These are phyloP conservation scores for Lophotriccus pileatus DNA, from an alignment of 2,797 vertebrate species.

Conservation along the genomic window DNA sequence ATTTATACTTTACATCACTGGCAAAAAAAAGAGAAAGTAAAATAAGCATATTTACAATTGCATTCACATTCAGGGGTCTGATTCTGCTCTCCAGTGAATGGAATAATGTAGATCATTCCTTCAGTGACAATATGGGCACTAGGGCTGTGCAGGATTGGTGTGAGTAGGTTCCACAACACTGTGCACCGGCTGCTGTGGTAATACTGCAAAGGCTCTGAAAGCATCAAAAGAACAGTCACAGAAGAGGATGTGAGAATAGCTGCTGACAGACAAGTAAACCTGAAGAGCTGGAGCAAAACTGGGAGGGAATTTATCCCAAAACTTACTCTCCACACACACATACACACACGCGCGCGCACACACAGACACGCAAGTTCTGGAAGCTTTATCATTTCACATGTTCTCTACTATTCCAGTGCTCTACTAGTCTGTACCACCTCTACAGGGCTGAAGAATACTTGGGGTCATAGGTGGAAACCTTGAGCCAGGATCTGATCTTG, in stretches of 20 bases:
- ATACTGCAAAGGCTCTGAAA: neutral
- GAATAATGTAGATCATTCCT: neutral
- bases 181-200: neutral
- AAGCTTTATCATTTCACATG: neutral
- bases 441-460: neutral
- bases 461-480: neutral
- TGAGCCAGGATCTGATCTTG: neutral
- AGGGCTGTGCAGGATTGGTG: neutral
- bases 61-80: neutral
- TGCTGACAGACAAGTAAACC: neutral
- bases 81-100: neutral
- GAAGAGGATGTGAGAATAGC: neutral
- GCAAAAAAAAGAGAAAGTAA: neutral
- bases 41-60: neutral
- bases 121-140: neutral
- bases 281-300: neutral
- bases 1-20: neutral
- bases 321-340: neutral
- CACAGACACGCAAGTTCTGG: accelerated
- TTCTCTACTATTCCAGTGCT: neutral
- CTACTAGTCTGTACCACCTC: neutral
- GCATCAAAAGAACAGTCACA: neutral
- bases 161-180: neutral
- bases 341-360: too few relatives aligned
- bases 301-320: neutral